phyloP scores from a whole-genome alignment of 2,113 vertebrate genomes.

The Sminthopsis crassicaudata region DNA sequence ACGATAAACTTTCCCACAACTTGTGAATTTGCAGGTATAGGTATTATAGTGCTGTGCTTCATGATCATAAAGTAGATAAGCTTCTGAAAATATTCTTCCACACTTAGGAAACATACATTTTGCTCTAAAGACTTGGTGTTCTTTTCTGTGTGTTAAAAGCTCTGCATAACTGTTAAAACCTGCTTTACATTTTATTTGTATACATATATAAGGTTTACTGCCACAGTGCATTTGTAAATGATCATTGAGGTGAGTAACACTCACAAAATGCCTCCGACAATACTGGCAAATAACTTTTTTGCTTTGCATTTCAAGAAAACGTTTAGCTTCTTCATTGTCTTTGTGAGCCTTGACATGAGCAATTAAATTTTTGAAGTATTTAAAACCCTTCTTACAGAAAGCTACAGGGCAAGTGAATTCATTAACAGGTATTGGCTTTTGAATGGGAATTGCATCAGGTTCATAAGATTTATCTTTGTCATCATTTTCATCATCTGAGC shows the following conservation, averaged over 20 bases:
- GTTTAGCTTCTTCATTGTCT: slow-evolving; percentile 94
- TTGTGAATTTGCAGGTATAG: slow-evolving; percentile 91
- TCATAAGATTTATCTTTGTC: slow-evolving; percentile 88
- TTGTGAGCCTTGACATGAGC: slow-evolving; percentile 94
- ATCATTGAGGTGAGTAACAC: slow-evolving; percentile 95
- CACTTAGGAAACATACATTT: slow-evolving; percentile 98
- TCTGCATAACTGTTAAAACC: slow-evolving; percentile 95
- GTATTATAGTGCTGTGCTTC: slow-evolving; percentile 99
- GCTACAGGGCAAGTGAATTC: slow-evolving; percentile 94
- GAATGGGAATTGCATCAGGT: slow-evolving; percentile 79
- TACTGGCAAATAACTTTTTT: slow-evolving; percentile 99
- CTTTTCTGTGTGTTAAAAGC: slow-evolving; percentile 92
- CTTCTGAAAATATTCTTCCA: slow-evolving; percentile 93
- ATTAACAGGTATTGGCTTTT: slow-evolving; percentile 83
- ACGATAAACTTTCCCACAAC: slow-evolving; percentile 94
- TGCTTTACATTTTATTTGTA: slow-evolving; percentile 97
- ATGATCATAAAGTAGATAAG: slow-evolving; percentile 96
- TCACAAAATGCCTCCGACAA: slow-evolving; percentile 96
- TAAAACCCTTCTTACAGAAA: slow-evolving; percentile 94
- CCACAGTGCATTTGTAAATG: slow-evolving; percentile 98
- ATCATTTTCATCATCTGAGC: slow-evolving; percentile 85
- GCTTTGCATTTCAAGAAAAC: slow-evolving; percentile 96
- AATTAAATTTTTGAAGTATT: slow-evolving; percentile 96
- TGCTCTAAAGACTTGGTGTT: slow-evolving; percentile 92
- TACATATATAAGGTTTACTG: slow-evolving; percentile 96